A percentile compares a stretch with the other conserved stretches of the same genome.
These are phyloP conservation scores for Odontamblyopus lacepedii DNA, from an alignment of 2,797 vertebrate genomes.

Conservation along the genomic window DNA sequence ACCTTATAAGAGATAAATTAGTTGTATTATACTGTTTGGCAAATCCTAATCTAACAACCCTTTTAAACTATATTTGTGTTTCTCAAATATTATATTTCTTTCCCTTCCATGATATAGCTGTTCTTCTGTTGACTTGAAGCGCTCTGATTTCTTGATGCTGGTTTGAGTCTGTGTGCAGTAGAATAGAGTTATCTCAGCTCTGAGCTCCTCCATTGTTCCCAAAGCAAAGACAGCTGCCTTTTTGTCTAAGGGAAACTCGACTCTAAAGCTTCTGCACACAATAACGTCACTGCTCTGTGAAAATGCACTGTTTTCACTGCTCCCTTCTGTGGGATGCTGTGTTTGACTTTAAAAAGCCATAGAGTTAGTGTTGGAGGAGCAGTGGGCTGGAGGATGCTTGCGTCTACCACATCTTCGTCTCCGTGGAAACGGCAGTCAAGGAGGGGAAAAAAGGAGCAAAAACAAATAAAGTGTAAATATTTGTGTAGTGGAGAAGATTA, in stretches of 20 bases:
- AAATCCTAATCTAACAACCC: not conserved
- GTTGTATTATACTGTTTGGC: not conserved
- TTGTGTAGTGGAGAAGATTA: conserved; percentile 19
- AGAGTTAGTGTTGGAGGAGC: conserved; percentile 43
- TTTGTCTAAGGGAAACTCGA: conserved; percentile 49
- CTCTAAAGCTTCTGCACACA: conserved; percentile 52
- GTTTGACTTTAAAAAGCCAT: conserved; percentile 64
- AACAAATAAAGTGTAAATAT: conserved; percentile 59
- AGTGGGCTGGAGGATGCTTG: conserved; percentile 54
- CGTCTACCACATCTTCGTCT: conserved; percentile 57
- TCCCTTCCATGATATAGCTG: conserved; percentile 34
- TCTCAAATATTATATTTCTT: conserved; percentile 28
- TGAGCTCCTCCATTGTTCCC: conserved; percentile 54
- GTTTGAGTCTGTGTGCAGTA: conserved; percentile 39
- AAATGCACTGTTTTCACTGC: conserved; percentile 31
- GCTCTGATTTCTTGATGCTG: conserved; percentile 58
- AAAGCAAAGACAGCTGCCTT: conserved; percentile 64
- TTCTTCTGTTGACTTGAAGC: conserved; percentile 49
- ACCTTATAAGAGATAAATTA: no score
- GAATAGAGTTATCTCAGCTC: conserved; percentile 34
- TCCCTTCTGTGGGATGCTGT: conserved; percentile 45
- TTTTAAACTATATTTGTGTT: conserved; percentile 9
- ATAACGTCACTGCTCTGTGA: conserved; percentile 61
- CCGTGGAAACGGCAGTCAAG: conserved; percentile 59
- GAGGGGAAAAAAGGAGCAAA: conserved; percentile 22